Evolutionary conservation across 2,797 vertebrate genomes (phyloP), one percentile per base, ranked within the genome.

Genomic region (Sebastes hubbsi): DNA sequence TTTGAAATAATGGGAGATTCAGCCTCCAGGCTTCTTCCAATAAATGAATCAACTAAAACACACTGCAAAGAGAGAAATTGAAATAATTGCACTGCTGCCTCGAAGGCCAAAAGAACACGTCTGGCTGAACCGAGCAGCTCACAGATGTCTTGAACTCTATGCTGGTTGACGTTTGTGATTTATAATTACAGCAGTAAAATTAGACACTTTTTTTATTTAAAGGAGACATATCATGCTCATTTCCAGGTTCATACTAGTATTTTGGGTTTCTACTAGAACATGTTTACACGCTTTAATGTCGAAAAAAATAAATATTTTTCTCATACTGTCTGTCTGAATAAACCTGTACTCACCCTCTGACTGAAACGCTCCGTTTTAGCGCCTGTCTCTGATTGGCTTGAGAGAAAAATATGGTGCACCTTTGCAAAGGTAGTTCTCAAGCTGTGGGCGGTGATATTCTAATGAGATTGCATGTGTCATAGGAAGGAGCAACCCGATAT

Each of bases 21-120:
- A 68, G 75, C 83, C 83, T 83, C 12, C 1, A 3, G 81, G 72
- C 46, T 54, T 36, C 32, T 69, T 87, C 66, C n/a, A 75, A 74
- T 73, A 83, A 24, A 87, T 85, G 81, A 88, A 87, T 89, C 72
- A 82, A 46, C 59, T 24, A 36, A 76, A 87, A 72, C 34, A 81
- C 84, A 24, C n/a, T 32, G 66, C 70, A 67, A 68, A 61, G 27
- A 62, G 52, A 72, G n/a, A 67, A 66, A 82, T 66, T 80, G 3
- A 18, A 82, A 82, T 69, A 75, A 82, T 3, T 61, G 55, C 36
- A 38, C 60, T 1, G 4, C 2, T 49, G 63, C 67, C 75, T 78
- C 52, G 2, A n/a, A 82, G 77, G 76, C 76, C 72, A 71, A 20
- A 36, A 62, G 36, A 9, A 24, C 16, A 46, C 27, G 30, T 5